Conservation (phyloP, 2,888 invertebrate genomes). For the Erebia ligea region DNA sequence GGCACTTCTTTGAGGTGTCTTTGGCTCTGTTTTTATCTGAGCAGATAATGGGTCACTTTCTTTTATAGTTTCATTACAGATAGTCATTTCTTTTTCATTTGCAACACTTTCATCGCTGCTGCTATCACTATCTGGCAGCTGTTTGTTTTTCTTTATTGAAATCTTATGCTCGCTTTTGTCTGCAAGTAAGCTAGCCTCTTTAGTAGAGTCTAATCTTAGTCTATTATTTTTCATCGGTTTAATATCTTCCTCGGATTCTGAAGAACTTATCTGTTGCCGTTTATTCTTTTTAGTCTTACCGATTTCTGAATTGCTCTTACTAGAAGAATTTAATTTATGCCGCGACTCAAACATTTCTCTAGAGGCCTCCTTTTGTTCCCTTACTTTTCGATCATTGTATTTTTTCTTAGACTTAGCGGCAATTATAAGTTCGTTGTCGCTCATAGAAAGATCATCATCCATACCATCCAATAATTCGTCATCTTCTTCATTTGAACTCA, state of each 20-base stretch:
- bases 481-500: slow-evolving; percentile 77
- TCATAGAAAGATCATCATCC: slow-evolving; percentile 72
- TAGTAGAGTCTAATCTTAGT: slow-evolving; percentile 63
- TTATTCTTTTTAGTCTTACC: slow-evolving; percentile 51
- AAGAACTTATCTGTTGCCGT: slow-evolving; percentile 55
- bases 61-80: slow-evolving; percentile 48
- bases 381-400: slow-evolving; percentile 66
- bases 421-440: slow-evolving; percentile 73
- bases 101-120: slow-evolving; percentile 48
- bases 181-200: slow-evolving; percentile 29
- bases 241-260: slow-evolving; percentile 58
- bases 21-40: slow-evolving; percentile 62
- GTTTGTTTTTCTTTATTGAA: slow-evolving; percentile 50
- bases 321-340: slow-evolving; percentile 57
- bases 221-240: slow-evolving; percentile 58
- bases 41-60: slow-evolving; percentile 60
- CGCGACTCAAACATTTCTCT: slow-evolving; percentile 75
- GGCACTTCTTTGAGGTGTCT: slow-evolving; percentile 59
- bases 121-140: slow-evolving; percentile 57
- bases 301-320: slow-evolving; percentile 41
- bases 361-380: slow-evolving; percentile 74
- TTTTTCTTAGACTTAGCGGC: slow-evolving; percentile 71
- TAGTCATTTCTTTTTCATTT: slow-evolving; percentile 68
- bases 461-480: slow-evolving; percentile 68
- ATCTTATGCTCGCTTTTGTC: slow-evolving; percentile 24